Evolutionary conservation across 2,888 invertebrate species (phyloP).

Genomic region (Plebejus melissa): DNA sequence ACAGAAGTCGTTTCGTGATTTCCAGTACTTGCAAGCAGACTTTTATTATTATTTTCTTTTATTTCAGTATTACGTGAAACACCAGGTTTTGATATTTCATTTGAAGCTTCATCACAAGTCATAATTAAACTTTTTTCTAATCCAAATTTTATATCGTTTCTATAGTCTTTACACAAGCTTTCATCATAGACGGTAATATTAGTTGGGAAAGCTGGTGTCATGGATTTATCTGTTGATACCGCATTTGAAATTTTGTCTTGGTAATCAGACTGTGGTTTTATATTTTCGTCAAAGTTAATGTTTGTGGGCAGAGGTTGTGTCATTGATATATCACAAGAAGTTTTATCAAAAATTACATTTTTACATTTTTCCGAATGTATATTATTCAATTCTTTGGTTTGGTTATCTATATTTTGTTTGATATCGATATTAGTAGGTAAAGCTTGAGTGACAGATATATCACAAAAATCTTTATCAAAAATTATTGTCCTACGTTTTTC

Average conservation of each 20-base stretch:
- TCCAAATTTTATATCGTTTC: neutral
- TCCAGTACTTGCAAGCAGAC: neutral
- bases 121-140: neutral
- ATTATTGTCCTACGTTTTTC: constrained; percentile 36
- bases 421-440: constrained; percentile 36
- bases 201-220: constrained; percentile 16
- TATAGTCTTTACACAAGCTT: neutral
- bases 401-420: neutral
- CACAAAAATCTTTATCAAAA: constrained; percentile 35
- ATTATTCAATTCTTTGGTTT: constrained; percentile 32
- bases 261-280: neutral
- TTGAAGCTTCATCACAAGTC: neutral
- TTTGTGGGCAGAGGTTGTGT: constrained; percentile 42
- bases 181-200: constrained; percentile 10
- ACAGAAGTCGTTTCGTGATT: neutral
- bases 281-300: constrained; percentile 36
- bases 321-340: constrained; percentile 40
- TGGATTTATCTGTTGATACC: neutral
- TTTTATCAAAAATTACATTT: constrained; percentile 42
- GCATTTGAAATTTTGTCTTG: neutral
- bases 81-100: neutral
- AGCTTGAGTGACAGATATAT: constrained; percentile 33
- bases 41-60: neutral
- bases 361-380: constrained; percentile 34
- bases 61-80: neutral